A percentile compares a stretch with the other conserved stretches of the same genome.
These are phyloP conservation scores for Papilio helenus DNA, from an alignment of 1,140 invertebrate genomes.

Conservation along the genomic window DNA sequence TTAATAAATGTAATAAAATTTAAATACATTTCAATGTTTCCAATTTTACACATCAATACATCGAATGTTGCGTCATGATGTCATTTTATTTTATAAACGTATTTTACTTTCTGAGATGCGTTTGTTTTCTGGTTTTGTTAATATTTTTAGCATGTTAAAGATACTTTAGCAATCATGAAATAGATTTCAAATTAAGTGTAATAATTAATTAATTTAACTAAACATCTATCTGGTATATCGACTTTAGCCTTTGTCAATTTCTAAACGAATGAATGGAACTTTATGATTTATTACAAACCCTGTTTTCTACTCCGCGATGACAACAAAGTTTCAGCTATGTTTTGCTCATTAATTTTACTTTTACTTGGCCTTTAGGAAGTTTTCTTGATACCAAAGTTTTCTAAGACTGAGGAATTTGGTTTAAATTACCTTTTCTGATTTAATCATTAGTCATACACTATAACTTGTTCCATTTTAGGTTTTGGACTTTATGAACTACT, in stretches of 20 bases:
- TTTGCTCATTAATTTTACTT: constrained; percentile 15
- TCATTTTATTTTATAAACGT: neutral
- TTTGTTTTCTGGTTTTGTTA: too few relatives aligned
- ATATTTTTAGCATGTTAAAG: neutral
- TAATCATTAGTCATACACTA: neutral
- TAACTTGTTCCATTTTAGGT: too few relatives aligned
- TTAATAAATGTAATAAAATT: constrained; percentile 17
- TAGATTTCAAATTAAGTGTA: neutral
- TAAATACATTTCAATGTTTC: neutral
- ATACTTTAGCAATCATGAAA: neutral
- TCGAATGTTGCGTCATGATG: neutral
- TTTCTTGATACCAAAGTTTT: neutral
- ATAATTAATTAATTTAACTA: neutral
- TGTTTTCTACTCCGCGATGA: constrained; percentile 13
- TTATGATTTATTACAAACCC: constrained; percentile 6
- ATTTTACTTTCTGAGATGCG: neutral
- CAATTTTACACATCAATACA: neutral
- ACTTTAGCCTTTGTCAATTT: neutral
- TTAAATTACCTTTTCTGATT: neutral
- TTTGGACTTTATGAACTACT: too few relatives aligned
- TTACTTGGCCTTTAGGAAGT: neutral
- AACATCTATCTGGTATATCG: neutral
- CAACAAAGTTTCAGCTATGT: constrained; percentile 13
- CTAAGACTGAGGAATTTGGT: neutral
- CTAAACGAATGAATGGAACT: constrained; percentile 19